These are phyloP conservation scores for Dicaeum eximium DNA, from an alignment of 2,113 vertebrate genomes.

Conservation along the genomic window DNA sequence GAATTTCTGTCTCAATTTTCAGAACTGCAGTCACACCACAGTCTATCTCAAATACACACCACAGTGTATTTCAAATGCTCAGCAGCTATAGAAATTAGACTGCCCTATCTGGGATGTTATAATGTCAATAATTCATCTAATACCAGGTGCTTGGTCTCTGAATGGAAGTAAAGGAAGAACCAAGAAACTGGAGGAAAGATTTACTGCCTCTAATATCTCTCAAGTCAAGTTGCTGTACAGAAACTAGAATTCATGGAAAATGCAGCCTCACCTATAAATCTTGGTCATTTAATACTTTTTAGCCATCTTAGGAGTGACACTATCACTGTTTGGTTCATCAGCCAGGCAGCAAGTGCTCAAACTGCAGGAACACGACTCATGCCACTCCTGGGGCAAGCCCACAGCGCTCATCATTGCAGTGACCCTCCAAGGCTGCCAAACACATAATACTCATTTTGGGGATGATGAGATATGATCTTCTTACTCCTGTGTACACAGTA, in stretches of 20 bases:
- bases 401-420: not conserved
- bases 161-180: not conserved
- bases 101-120: not conserved
- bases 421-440: not conserved
- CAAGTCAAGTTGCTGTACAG: not conserved
- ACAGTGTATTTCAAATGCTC: not conserved
- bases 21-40: not conserved
- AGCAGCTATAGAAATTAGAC: not conserved
- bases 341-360: not conserved
- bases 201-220: not conserved
- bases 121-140: not conserved
- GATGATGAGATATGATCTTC: not conserved
- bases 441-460: not conserved
- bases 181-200: not conserved
- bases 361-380: not conserved
- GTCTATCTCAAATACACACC: not conserved
- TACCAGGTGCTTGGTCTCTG: not conserved
- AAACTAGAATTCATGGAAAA: not conserved
- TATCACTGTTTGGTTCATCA: not conserved
- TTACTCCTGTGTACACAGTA: not conserved
- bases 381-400: not conserved
- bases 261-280: not conserved
- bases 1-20: not conserved
- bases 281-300: not conserved
- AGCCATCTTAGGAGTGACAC: not conserved